Evolutionary conservation across 2,888 invertebrate genomes (phyloP).

Genomic region (Carterocephalus palaemon): DNA sequence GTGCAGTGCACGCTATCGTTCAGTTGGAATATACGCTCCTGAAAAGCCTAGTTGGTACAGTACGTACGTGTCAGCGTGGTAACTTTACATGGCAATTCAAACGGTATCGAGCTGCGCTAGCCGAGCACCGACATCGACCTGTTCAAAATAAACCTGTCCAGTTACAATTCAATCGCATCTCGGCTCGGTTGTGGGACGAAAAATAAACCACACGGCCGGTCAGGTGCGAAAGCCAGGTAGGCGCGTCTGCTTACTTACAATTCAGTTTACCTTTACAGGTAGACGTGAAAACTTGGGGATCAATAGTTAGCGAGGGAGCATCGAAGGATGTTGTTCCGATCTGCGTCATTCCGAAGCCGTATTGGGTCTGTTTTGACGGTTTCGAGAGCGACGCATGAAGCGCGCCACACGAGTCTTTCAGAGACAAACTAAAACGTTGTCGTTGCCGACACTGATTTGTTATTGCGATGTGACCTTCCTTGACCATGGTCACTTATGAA

Average conservation of each 20-base stretch:
- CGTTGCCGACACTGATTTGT: conserved; percentile 46
- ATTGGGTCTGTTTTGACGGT: too few relatives aligned
- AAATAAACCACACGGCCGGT: conserved; percentile 44
- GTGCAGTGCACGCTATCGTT: too few relatives aligned
- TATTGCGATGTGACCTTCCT: conserved; percentile 63
- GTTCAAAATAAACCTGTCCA: conserved; percentile 53
- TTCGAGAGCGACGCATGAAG: too few relatives aligned
- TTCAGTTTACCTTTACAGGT: conserved; percentile 33
- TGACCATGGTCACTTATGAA: conserved; percentile 48
- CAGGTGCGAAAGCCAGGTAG: conserved; percentile 53
- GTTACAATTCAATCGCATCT: conserved; percentile 49
- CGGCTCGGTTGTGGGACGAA: conserved; percentile 37
- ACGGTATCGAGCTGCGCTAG: conserved; percentile 33
- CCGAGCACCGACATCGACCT: conserved; percentile 38
- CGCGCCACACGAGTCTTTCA: too few relatives aligned
- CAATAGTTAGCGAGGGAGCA: conserved; percentile 20
- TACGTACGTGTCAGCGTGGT: background rate
- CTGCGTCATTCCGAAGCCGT: too few relatives aligned
- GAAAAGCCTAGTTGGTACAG: conserved; percentile 1
- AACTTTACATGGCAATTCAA: conserved; percentile 19
- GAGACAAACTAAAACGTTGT: conserved; percentile 39
- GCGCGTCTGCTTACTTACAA: conserved; percentile 30
- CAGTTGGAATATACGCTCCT: too few relatives aligned
- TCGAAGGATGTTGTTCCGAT: conserved; percentile 12
- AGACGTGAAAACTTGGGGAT: conserved; percentile 28